These are phyloP conservation scores for Macropis europaea DNA, from an alignment of 2,888 invertebrate genomes.

Conservation along the genomic window DNA sequence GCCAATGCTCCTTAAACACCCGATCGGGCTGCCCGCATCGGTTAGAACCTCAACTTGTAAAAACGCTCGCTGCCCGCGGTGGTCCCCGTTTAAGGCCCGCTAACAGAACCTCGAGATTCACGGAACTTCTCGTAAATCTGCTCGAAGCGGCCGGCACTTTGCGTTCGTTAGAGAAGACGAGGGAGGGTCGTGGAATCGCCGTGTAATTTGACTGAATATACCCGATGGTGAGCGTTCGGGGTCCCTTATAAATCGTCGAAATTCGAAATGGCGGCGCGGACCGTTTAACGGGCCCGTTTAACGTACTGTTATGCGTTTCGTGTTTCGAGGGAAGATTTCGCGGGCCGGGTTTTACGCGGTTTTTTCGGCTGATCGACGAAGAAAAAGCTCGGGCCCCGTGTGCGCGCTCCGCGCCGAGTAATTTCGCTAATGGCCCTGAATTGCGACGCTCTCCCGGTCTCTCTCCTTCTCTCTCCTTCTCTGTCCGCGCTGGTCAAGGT, in stretches of 20 bases:
- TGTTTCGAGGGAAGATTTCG: slow-evolving; percentile 31
- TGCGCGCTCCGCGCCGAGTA: slow-evolving; percentile 68
- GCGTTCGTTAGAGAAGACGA: slow-evolving; percentile 9
- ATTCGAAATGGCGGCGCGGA: too few relatives aligned
- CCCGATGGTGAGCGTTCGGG: neutral
- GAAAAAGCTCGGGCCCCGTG: slow-evolving; percentile 59
- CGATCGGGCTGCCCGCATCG: too few relatives aligned
- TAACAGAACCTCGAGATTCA: too few relatives aligned
- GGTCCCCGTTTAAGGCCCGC: too few relatives aligned
- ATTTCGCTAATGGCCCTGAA: slow-evolving; percentile 77
- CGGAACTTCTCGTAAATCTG: too few relatives aligned
- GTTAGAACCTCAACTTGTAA: too few relatives aligned
- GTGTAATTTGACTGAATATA: slow-evolving; percentile 29
- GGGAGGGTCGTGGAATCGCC: slow-evolving; percentile 11
- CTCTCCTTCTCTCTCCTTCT: slow-evolving; percentile 7
- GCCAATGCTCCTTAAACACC: too few relatives aligned
- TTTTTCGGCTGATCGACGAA: slow-evolving; percentile 60
- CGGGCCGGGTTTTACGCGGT: slow-evolving; percentile 24
- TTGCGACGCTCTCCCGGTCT: slow-evolving; percentile 55
- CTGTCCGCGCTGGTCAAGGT: slow-evolving; percentile 57
- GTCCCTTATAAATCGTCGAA: slow-evolving; percentile 36
- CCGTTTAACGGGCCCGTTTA: neutral
- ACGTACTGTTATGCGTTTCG: neutral
- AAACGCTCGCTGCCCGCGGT: too few relatives aligned
- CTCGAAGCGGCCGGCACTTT: neutral